Base-by-base conservation (phyloP, 2,113 vertebrate species). In the Suricata suricatta region DNA sequence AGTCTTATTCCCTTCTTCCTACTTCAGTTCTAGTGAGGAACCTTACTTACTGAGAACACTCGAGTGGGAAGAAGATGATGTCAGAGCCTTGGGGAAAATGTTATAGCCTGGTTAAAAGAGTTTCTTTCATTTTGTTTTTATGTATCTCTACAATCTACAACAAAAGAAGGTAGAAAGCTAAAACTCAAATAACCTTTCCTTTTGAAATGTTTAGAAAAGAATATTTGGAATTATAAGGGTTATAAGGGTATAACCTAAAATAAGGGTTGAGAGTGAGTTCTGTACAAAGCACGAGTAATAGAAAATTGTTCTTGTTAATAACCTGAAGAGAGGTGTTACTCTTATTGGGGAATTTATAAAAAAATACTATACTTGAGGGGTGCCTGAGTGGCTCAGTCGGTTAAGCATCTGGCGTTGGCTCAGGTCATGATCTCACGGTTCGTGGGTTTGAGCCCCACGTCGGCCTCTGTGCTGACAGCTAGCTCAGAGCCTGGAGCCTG, bases 51-150 rank as follows among this genome's bases (percentile, higher is more conserved):
- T 90, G 33, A 52, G 74, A 97, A 92, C 71, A 68, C 10, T 29
- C 52, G 33, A 92, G 11, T 88, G 16, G 41, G 27, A 96, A 74
- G 50, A 93, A 81, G 79, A 79, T 95, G 29, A 66, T 74, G 5
- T 76, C 13, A 80, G 52, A 89, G 41, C 10, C 54, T 81, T 35
- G 41, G 19, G 50, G 44, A 57, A 29, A 95, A 85, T 52, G 76
- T 80, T 35, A 27, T 95, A 85, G 35, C 64, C 9, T 85, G 35
- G 71, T 85, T 76, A 25, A 69, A 93, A 97, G 90, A 10, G 11
- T 87, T 95, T 94, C 68, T 90, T 90, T 97, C 12, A 44, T 54
- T 95, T 81, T 68, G 33, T 74, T 71, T 82, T 76, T 94, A 23
- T 50, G 1, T 74, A 23, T 79, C 88, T 93, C 29, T 74, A 16